Base-by-base conservation (phyloP, 2,888 invertebrate genomes). In the Limnephilus marmoratus region DNA sequence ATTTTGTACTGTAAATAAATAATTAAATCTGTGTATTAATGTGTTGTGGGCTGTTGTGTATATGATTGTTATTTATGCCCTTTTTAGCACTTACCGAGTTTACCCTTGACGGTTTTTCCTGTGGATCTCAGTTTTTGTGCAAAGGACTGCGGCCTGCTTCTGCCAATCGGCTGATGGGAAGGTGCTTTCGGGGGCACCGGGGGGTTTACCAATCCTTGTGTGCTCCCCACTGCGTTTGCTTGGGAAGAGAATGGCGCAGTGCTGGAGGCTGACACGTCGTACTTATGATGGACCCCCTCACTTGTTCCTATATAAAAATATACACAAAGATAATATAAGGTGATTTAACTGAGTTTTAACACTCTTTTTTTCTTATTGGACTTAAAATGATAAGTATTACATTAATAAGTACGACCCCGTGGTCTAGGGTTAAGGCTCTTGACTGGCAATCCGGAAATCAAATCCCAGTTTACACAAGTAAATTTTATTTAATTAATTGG, bases 51-150 rank as follows among this genome's bases (percentile, higher is more conserved):
- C 41, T 81, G 29, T 81, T 81, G 12, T 45, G 49, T 3, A 49
- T 13, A 15, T 15, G 49, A 29, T 11, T n/a, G 29, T 90, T 9
- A 83, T n/a, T 68, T 90, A 53, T 68, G 41, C 81, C 88, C 2
- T 13, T 34, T 34, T 31, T 34, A 18, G 34, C 18, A 41, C 93
- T 94, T 92, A 96, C 96, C 96, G 1, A 97, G 94, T 94, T 97
- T 97, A 1, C 97, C 98, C 94, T 98, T 98, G 0, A 98, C 98
- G 85, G 97, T 98, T 95, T 98, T 98, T 37, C 98, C 98, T 0
- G 98, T 98, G 15, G 98, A 98, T 53, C 98, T 96, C 53, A 98
- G 95, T 94, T 98, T 98, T 95, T 98, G 98, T 0, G 98, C 98
- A 95, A 99, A 98, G 94, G 98, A 98, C 95, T 98, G 98, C 0